Evolutionary conservation across 2,113 vertebrate species (phyloP).

Genomic region (Kryptolebias marmoratus): DNA sequence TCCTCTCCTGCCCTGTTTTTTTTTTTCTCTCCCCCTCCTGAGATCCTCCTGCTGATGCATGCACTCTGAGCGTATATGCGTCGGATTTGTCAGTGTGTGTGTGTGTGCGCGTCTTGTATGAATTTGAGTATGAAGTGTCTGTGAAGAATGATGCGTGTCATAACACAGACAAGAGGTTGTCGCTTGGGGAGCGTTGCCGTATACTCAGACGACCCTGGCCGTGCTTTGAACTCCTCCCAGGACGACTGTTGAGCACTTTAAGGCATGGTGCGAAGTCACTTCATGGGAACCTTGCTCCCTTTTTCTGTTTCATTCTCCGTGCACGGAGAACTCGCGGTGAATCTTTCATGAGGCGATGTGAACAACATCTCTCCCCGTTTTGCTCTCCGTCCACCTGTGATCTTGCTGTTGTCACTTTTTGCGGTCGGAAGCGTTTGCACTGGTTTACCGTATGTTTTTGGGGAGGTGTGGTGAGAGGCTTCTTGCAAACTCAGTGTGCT

Average conservation of each 20-base stretch:
- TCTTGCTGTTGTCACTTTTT: slow-evolving; percentile 23
- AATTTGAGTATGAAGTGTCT: slow-evolving; percentile 51
- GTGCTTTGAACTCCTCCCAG: slow-evolving; percentile 73
- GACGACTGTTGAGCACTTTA: slow-evolving; percentile 62
- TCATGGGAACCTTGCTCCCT: slow-evolving; percentile 45
- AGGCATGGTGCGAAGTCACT: slow-evolving; percentile 48
- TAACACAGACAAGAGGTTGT: slow-evolving; percentile 58
- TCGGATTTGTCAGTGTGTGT: slow-evolving; percentile 47
- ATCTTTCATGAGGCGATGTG: slow-evolving; percentile 66
- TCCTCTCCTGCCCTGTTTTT: slow-evolving; percentile 52
- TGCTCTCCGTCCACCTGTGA: slow-evolving; percentile 47
- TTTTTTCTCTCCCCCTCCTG: slow-evolving; percentile 41
- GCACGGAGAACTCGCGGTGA: slow-evolving; percentile 46
- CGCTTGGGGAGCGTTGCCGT: slow-evolving; percentile 56
- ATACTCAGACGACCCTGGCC: slow-evolving; percentile 71
- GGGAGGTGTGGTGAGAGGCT: background rate
- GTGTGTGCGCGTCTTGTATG: slow-evolving; percentile 14
- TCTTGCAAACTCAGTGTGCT: background rate
- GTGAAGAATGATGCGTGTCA: slow-evolving; percentile 75
- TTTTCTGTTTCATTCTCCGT: slow-evolving; percentile 22
- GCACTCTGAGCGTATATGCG: slow-evolving; percentile 57
- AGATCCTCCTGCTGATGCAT: slow-evolving; percentile 73
- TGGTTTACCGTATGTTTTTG: background rate
- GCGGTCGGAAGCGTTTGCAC: background rate
- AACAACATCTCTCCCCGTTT: slow-evolving; percentile 38